Evolutionary conservation across 2,888 invertebrate species (phyloP).

Genomic region (Epinotia demarniana): DNA sequence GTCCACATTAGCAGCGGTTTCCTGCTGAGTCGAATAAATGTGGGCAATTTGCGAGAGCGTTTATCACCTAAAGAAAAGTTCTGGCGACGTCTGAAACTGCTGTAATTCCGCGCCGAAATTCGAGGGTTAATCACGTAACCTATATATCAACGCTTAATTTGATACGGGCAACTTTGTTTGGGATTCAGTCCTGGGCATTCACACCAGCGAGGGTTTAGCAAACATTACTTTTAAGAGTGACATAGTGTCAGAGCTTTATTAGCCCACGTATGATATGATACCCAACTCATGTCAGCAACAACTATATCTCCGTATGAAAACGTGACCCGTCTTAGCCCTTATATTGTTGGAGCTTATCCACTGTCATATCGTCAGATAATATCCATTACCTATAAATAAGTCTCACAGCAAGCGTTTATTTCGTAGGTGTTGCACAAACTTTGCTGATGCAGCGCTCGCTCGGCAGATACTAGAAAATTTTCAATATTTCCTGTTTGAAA

Average conservation of each 20-base stretch:
- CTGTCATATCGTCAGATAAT: background rate
- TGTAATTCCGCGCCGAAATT: conserved; percentile 74
- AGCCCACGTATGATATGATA: conserved; percentile 16
- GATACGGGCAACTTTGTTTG: conserved; percentile 69
- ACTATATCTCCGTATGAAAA: background rate
- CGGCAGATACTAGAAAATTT: conserved; percentile 66
- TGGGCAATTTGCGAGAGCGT: conserved; percentile 80
- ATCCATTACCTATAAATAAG: background rate
- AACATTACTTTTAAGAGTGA: conserved; percentile 51
- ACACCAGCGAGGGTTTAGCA: conserved; percentile 51
- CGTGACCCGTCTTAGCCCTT: background rate
- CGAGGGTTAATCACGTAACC: conserved; percentile 76
- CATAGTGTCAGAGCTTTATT: conserved; percentile 36
- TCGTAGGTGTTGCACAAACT: conserved; percentile 54
- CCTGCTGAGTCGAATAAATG: conserved; percentile 76
- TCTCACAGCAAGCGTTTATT: conserved; percentile 29
- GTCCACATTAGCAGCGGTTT: conserved; percentile 73
- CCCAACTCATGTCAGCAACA: conserved; percentile 8
- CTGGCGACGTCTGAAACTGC: conserved; percentile 76
- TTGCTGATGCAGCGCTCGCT: conserved; percentile 59
- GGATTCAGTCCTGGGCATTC: conserved; percentile 56
- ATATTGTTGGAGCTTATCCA: background rate
- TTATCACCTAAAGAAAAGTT: conserved; percentile 83
- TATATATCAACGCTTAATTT: conserved; percentile 75
- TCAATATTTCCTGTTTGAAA: conserved; percentile 73